These are phyloP conservation scores for Seira ritae DNA, from an alignment of 2,888 invertebrate genomes.

Conservation along the genomic window DNA sequence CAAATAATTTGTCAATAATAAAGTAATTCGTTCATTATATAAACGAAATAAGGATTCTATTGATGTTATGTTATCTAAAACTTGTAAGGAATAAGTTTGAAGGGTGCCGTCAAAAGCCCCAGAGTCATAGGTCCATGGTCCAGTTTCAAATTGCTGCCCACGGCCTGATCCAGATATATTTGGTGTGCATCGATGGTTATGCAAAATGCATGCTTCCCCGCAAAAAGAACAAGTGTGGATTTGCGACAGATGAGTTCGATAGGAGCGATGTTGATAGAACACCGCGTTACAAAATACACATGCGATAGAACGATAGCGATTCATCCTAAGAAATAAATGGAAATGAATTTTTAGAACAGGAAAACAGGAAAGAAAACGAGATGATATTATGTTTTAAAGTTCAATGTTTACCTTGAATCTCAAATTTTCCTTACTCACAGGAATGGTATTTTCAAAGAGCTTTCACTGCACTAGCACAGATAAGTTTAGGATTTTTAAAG, in stretches of 20 bases:
- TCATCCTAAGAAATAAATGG: neutral
- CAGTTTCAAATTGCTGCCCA: neutral
- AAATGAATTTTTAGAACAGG: neutral
- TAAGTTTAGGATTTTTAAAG: too few relatives aligned
- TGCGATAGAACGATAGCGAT: neutral
- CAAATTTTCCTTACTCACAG: too few relatives aligned
- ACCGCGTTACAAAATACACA: neutral
- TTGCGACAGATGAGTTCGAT: neutral
- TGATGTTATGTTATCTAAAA: neutral
- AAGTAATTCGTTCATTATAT: neutral
- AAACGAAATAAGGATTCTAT: neutral
- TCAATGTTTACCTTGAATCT: too few relatives aligned
- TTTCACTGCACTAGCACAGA: too few relatives aligned
- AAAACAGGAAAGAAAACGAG: neutral
- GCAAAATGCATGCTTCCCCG: neutral
- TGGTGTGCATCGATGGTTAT: neutral
- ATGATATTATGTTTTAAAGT: too few relatives aligned
- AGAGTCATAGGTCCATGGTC: neutral
- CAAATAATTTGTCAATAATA: neutral
- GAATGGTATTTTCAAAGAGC: too few relatives aligned
- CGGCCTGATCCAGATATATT: neutral
- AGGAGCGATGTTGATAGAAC: constrained; percentile 12
- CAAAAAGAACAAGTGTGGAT: constrained; percentile 11
- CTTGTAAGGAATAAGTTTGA: neutral
- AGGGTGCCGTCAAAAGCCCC: neutral